Evolutionary conservation across 1,140 invertebrate species (phyloP), one percentile per base, ranked within the genome.

Genomic region (Drosophila nebulosa): DNA sequence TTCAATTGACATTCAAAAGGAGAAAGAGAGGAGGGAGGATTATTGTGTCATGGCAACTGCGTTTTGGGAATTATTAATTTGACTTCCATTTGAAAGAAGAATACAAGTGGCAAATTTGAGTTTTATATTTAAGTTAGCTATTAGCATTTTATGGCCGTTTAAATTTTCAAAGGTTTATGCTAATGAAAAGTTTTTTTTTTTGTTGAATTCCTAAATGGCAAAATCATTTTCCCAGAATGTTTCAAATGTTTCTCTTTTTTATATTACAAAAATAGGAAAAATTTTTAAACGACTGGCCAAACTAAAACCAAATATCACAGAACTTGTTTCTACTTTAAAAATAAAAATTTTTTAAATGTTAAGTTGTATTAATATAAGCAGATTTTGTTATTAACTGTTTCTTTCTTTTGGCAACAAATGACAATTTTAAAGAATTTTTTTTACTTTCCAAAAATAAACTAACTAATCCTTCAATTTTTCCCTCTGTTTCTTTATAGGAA

Each of bases 401-500:
- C n/a, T n/a, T n/a, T n/a, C n/a, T n/a, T n/a, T n/a, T n/a, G n/a
- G n/a, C n/a, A n/a, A n/a, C n/a, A n/a, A n/a, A n/a, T n/a, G n/a
- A n/a, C n/a, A n/a, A n/a, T n/a, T n/a, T n/a, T n/a, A n/a, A n/a
- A n/a, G 26, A 6, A 7, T 27, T 27, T 27, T 27, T 30, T 30
- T 32, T 2, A 32, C 3, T 2, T 32, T 32, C 0, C 10, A 12
- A 32, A 57, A 67, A 61, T 57, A 39, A 22, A 67, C 61, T 57
- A 26, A 42, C 1, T 30, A 2, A 63, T 61, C 22, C 35, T 10
- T 57, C 10, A 10, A 12, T 64, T 30, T 53, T 10, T 73, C 35
- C 64, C 22, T 18, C 52, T n/a, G 24, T 70, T 77, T n/a, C 30
- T 70, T 77, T 66, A 39, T 83, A 86, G 81, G 83, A 86, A 78